phyloP scores from a whole-genome alignment of 1,140 invertebrate genomes.

The Pseudomyrmex sp. region DNA sequence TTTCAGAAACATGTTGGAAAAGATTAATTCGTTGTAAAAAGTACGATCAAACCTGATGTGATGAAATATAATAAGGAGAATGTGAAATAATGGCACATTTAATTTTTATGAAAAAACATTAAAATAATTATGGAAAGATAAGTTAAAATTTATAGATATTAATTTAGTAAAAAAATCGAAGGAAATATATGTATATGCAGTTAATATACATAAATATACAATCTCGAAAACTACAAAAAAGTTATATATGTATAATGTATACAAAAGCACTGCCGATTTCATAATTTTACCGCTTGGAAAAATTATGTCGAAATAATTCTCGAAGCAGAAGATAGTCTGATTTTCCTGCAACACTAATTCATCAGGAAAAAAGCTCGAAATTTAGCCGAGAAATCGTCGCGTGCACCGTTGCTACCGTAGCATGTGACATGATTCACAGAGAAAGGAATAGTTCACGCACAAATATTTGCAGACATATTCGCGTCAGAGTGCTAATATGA shows the following conservation, averaged over 20 bases:
- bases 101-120: no score
- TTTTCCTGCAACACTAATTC: slow-evolving; percentile 29
- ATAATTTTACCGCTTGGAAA: neutral
- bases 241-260: no score
- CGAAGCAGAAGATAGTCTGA: slow-evolving; percentile 17
- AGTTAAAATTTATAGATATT: no score
- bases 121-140: no score
- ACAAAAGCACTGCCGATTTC: slow-evolving; percentile 10
- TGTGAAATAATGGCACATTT: neutral
- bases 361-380: neutral
- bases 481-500: slow-evolving; percentile 61
- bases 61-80: neutral
- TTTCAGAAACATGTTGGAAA: neutral
- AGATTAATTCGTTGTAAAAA: neutral
- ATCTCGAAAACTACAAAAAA: neutral
- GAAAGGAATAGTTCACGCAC: slow-evolving; percentile 9
- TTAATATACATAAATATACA: neutral
- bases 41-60: neutral
- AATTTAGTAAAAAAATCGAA: no score
- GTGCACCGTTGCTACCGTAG: neutral
- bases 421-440: neutral
- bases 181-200: no score
- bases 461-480: slow-evolving; percentile 67
- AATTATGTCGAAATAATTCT: slow-evolving; percentile 31
- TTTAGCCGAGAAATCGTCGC: neutral